These are phyloP conservation scores for Gobionotothen gibberifrons DNA, from an alignment of 2,797 vertebrate species.

Conservation along the genomic window DNA sequence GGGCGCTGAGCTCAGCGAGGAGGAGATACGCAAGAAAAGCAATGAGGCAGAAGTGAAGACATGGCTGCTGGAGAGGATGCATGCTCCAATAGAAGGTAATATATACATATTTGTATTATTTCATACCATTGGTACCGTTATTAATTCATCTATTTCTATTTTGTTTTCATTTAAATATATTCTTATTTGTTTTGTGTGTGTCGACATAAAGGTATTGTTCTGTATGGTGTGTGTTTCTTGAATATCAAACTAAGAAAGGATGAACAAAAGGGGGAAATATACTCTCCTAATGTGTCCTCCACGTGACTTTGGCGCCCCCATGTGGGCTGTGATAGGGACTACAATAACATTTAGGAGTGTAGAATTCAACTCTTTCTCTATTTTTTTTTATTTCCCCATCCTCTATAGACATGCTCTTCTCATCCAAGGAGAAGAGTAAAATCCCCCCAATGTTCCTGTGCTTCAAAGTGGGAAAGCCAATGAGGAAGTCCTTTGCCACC, in stretches of 20 bases:
- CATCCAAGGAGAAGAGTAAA: slow-evolving; percentile 96
- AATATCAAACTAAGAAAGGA: too few relatives aligned
- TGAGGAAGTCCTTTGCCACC: slow-evolving; percentile 94
- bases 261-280: too few relatives aligned
- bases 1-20: slow-evolving; percentile 61
- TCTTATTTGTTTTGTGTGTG: too few relatives aligned
- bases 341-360: too few relatives aligned
- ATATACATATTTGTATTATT: background rate
- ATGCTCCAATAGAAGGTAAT: slow-evolving; percentile 96
- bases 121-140: too few relatives aligned
- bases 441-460: slow-evolving; percentile 98
- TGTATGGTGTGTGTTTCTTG: too few relatives aligned
- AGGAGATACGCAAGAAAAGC: slow-evolving; percentile 81
- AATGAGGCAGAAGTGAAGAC: slow-evolving; percentile 92
- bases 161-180: too few relatives aligned
- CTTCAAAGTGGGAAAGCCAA: slow-evolving; percentile 97
- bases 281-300: too few relatives aligned
- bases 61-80: slow-evolving; percentile 95
- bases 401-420: slow-evolving; percentile 91
- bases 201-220: too few relatives aligned
- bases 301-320: background rate
- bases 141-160: too few relatives aligned
- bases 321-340: too few relatives aligned
- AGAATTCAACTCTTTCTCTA: background rate
- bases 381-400: background rate